Conservation (phyloP, 23 tunicate genomes). For the Ciona savignyi region DNA sequence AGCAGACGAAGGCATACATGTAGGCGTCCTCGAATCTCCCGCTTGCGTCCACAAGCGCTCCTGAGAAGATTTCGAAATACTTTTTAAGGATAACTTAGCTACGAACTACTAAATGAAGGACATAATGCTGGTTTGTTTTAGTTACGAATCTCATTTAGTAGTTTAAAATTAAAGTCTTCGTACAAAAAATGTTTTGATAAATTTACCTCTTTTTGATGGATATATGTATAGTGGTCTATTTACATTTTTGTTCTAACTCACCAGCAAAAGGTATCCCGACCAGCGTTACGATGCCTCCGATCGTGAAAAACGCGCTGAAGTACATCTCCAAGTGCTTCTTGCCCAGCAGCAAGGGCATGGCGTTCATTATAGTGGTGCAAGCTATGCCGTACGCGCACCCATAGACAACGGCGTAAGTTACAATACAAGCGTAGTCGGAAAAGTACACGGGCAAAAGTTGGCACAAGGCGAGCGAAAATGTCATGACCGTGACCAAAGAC, state of each 20-base stretch:
- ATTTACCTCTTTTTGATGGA: no score
- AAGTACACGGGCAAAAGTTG: constrained; percentile 5
- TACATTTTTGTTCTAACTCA: not conserved
- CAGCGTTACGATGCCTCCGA: constrained; percentile 17
- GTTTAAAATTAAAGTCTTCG: no score
- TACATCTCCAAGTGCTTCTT: constrained; percentile 15
- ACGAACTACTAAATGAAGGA: no score
- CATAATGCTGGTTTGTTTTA: no score
- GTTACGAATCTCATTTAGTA: no score
- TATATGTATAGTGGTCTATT: not conserved
- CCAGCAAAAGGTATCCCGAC: constrained; percentile 46
- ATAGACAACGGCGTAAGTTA: constrained; percentile 9
- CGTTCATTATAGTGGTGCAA: constrained; percentile 4
- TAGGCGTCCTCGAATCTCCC: not conserved
- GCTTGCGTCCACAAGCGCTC: not conserved
- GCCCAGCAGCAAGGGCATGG: constrained; percentile 36
- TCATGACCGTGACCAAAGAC: not conserved
- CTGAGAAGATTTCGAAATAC: not conserved
- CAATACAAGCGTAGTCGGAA: not conserved
- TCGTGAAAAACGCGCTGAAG: constrained; percentile 14
- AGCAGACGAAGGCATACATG: not conserved
- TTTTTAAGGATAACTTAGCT: no score
- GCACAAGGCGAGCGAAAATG: not conserved
- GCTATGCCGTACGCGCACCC: constrained; percentile 34
- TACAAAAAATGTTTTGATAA: no score